Evolutionary conservation across 2,888 invertebrate species (phyloP), one percentile per base, ranked within the genome.

Genomic region (Sceliomorpha sp.): DNA sequence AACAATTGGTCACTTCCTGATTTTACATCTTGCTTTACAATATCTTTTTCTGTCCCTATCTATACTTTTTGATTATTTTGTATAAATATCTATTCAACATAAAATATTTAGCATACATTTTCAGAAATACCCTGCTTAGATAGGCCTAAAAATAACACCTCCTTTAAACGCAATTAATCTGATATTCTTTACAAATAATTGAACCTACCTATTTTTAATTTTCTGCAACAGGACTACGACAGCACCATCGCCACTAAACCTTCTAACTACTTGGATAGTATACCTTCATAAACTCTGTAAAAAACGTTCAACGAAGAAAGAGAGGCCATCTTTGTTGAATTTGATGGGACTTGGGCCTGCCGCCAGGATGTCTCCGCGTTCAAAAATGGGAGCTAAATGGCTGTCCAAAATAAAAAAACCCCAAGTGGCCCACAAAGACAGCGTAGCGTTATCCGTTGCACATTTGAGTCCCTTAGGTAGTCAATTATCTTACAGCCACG

Each of bases 171-270:
- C n/a, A n/a, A n/a, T n/a, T n/a, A 24, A 24, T 24, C 24, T 24
- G 24, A 5, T 24, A 24, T 24, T 24, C 24, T 24, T n/a, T n/a
- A n/a, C n/a, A n/a, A n/a, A n/a, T n/a, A n/a, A 24, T 24, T 24
- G 24, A 24, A 24, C 24, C 7, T 7, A 24, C n/a, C n/a, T 48
- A 7, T 20, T 37, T 44, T 15, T 53, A 20, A 10, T 50, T 27
- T 37, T 7, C 13, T 9, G 17, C 2, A 14, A 47, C 64, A 93
- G 95, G 82, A 98, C 98, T 4, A 97, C 96, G 56, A 98, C 98
- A 0, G 98, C 99, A 0, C 99, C 99, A 0, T 96, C 99, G 8
- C 99, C 99, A 0, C 93, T 99, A 75, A 99, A 99, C 89, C 92
- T 99, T 74, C 93, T 99, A 82, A 98, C 98, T 37, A 97, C 96